Conservation (phyloP, 2,113 vertebrate species). For the Platichthys stellatus region DNA sequence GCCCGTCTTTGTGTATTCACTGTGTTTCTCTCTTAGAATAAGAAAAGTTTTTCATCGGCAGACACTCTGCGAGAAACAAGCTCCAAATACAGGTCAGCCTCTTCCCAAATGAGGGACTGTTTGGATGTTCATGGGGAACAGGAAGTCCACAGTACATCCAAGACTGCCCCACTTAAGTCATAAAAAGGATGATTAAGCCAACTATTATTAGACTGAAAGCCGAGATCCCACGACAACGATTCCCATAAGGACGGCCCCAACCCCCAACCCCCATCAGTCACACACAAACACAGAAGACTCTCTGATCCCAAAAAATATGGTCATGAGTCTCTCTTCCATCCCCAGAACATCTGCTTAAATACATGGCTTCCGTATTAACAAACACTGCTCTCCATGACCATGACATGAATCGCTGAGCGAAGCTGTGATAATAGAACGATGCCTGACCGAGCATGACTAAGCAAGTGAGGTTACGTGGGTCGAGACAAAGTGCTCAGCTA, state of each 20-base stretch:
- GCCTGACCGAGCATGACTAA: slow-evolving; percentile 1
- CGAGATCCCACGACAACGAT: slow-evolving; percentile 28
- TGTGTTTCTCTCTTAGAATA: slow-evolving; percentile 2
- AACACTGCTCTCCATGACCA: not conserved
- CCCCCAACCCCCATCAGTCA: slow-evolving; percentile 48
- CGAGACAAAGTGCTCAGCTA: slow-evolving; percentile 10
- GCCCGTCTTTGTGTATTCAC: slow-evolving; percentile 13
- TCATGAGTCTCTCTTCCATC: not conserved
- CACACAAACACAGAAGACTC: slow-evolving; percentile 42
- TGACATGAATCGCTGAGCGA: too few relatives aligned
- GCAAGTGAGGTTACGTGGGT: slow-evolving; percentile 2
- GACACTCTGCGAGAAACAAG: slow-evolving; percentile 3
- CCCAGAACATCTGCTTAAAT: slow-evolving; percentile 25
- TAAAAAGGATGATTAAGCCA: slow-evolving; percentile 54
- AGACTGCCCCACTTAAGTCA: slow-evolving; percentile 54
- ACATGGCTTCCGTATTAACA: not conserved
- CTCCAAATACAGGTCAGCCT: slow-evolving; percentile 58
- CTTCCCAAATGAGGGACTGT: slow-evolving; percentile 23
- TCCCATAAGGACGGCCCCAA: slow-evolving; percentile 40
- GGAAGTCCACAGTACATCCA: slow-evolving; percentile 20
- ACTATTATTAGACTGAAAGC: slow-evolving; percentile 68
- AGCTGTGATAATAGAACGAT: not conserved
- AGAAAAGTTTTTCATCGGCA: not conserved
- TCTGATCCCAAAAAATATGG: slow-evolving; percentile 7
- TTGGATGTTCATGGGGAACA: slow-evolving; percentile 27